Base-by-base conservation (phyloP, 1,140 invertebrate species). In the Matsumurasca onukii region DNA sequence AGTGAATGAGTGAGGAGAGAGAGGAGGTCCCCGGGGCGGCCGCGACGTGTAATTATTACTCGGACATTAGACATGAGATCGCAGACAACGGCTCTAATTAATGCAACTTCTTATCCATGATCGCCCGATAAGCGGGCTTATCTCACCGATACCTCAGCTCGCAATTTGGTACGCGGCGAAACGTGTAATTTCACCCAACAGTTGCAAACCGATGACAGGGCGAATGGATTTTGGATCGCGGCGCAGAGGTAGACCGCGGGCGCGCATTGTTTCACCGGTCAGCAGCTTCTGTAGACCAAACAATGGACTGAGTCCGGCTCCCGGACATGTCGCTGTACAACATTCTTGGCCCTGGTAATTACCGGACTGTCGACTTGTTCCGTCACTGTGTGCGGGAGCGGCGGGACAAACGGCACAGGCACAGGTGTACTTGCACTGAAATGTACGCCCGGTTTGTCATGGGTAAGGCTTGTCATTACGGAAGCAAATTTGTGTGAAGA, bases 91-190 rank as follows among this genome's bases (percentile, higher is more conserved):
- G 55, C 15, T 59, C 24, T 59, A 59, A 59, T 59, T 59, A 59
- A 59, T 59, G 55, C 55, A 29, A 39, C 55, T 29, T 29, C 55
- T 59, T 59, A 59, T 59, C 55, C 55, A 22, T 59, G 22, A 22
- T 13, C 12, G 12, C 3, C 5, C 5, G 55, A 59, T 59, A 59
- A n/a, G n/a, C 34, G 55, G 15, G 22, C 3, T 3, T 59, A 59
- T 59, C 55, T 25, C 15, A n/a, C 49, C 55, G 55, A 59, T 59
- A 29, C 55, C 22, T 59, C 49, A 9, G 9, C 55, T 59, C 55
- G 55, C 55, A 59, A 59, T 59, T 59, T 29, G 55, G 55, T 27
- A 59, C 55, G 55, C 55, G 15, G 15, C 25, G 55, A 59, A 59
- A 59, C 55, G 55, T 59, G 55, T 59, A 59, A 59, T 59, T 59